These are phyloP conservation scores for Caenorhabditis panamensis DNA, from an alignment of 2,888 invertebrate species.

Conservation along the genomic window DNA sequence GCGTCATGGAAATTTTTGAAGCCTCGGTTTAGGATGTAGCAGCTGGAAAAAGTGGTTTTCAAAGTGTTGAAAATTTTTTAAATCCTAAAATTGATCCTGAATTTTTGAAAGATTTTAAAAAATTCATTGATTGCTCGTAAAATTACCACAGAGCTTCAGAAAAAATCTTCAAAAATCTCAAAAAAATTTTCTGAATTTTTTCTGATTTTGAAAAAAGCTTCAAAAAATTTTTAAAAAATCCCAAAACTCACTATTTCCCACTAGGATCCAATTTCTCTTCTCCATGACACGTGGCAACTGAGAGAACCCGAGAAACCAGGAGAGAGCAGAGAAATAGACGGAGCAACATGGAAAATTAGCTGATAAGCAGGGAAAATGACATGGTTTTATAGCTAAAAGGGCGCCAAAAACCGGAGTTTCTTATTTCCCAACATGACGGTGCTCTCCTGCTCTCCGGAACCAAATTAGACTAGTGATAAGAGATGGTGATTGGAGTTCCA, in stretches of 20 bases:
- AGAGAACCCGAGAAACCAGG: slow-evolving; percentile 5
- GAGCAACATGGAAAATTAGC: neutral
- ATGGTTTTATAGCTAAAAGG: slow-evolving; percentile 1
- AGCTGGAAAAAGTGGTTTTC: slow-evolving; percentile 38
- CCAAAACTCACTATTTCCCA: slow-evolving; percentile 42
- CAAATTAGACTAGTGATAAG: too few relatives aligned
- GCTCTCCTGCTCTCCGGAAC: too few relatives aligned
- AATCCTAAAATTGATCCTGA: neutral
- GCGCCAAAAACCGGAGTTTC: neutral
- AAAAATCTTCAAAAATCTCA: neutral
- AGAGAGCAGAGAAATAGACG: slow-evolving; percentile 17
- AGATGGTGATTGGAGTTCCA: too few relatives aligned
- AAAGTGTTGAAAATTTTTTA: neutral
- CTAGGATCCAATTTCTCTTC: slow-evolving; percentile 36
- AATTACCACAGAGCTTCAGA: neutral
- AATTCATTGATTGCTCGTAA: neutral
- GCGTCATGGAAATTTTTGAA: slow-evolving; percentile 44
- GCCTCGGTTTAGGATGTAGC: slow-evolving; percentile 34
- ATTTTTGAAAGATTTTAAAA: neutral
- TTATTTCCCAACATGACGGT: too few relatives aligned
- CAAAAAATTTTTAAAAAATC: neutral
- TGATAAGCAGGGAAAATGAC: neutral
- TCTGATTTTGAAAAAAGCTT: neutral
- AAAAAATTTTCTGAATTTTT: neutral
- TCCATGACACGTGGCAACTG: slow-evolving; percentile 31